These are phyloP conservation scores for Apeira syringaria DNA, from an alignment of 2,888 invertebrate species.

Conservation along the genomic window DNA sequence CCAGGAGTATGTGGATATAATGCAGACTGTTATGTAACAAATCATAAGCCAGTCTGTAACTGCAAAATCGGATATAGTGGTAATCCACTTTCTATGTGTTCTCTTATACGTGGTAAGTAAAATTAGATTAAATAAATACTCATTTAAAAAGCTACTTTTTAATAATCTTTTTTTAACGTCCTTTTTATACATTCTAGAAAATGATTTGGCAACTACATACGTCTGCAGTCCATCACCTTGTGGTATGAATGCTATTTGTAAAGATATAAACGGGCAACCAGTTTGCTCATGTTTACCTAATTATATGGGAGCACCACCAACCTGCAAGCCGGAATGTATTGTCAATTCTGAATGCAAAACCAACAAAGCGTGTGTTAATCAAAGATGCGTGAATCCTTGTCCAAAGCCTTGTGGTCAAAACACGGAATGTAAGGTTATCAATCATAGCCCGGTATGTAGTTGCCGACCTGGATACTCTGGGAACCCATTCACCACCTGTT, in stretches of 20 bases:
- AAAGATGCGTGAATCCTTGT: slow-evolving; percentile 88
- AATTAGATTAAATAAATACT: background rate
- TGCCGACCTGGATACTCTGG: slow-evolving; percentile 87
- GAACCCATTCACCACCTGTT: slow-evolving; percentile 87
- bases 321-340: slow-evolving; percentile 86
- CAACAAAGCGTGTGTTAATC: slow-evolving; percentile 86
- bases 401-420: slow-evolving; percentile 87
- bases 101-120: slow-evolving; percentile 59
- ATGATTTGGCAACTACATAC: slow-evolving; percentile 60
- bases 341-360: slow-evolving; percentile 86
- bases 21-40: slow-evolving; percentile 86
- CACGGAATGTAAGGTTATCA: slow-evolving; percentile 87
- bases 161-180: too few relatives aligned
- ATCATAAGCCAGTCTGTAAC: slow-evolving; percentile 86
- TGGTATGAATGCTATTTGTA: slow-evolving; percentile 88
- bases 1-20: slow-evolving; percentile 88
- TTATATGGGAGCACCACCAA: slow-evolving; percentile 86
- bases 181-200: slow-evolving; percentile 49
- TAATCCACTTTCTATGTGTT: slow-evolving; percentile 85
- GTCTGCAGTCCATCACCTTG: slow-evolving; percentile 91
- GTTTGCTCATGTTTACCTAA: slow-evolving; percentile 88
- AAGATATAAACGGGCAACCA: slow-evolving; percentile 87
- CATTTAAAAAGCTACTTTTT: too few relatives aligned
- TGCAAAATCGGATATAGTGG: slow-evolving; percentile 86
- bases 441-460: slow-evolving; percentile 89